Percentiles rank a stretch among this genome's conserved stretches.
Evolutionary conservation across 2,888 invertebrate species (phyloP).

Genomic region (Cheiracanthium punctorium): DNA sequence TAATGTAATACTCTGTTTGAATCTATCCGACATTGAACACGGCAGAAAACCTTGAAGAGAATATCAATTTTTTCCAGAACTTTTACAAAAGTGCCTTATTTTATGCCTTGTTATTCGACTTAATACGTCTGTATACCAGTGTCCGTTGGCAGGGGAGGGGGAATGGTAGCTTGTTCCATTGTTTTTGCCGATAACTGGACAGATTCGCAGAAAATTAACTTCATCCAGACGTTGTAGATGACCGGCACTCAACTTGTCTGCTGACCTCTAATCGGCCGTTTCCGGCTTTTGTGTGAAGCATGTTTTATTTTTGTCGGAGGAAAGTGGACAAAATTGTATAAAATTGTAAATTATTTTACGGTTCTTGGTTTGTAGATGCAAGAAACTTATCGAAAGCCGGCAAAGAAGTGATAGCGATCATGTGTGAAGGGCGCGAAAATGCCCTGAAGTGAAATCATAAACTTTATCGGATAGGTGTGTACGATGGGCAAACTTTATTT

Average conservation of each 20-base stretch:
- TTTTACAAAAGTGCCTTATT: neutral
- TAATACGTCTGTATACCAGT: neutral
- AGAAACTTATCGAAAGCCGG: too few species aligned
- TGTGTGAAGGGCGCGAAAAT: too few species aligned
- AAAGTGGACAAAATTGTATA: too few species aligned
- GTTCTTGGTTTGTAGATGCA: too few species aligned
- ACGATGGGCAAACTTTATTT: too few species aligned
- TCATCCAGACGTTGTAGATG: neutral
- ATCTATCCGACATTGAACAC: neutral
- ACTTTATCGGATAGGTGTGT: too few species aligned
- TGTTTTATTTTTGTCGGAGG: too few species aligned
- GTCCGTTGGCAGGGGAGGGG: neutral
- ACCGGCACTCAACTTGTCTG: neutral
- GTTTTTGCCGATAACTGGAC: neutral
- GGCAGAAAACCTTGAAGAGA: neutral
- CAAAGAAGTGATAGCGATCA: too few species aligned
- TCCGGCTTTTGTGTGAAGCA: constrained; percentile 1
- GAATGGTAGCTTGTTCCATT: neutral
- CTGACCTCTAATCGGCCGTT: neutral
- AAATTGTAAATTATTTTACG: too few species aligned
- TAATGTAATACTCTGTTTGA: neutral
- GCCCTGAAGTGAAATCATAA: too few species aligned
- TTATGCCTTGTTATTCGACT: neutral
- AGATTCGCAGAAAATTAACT: neutral
- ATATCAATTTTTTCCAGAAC: neutral